Percentiles rank a stretch among this genome's conserved stretches.
Evolutionary conservation across 37 sponge, comb jelly and placozoan species (phyloP).

Genomic region (Cliona cf. orientalis): DNA sequence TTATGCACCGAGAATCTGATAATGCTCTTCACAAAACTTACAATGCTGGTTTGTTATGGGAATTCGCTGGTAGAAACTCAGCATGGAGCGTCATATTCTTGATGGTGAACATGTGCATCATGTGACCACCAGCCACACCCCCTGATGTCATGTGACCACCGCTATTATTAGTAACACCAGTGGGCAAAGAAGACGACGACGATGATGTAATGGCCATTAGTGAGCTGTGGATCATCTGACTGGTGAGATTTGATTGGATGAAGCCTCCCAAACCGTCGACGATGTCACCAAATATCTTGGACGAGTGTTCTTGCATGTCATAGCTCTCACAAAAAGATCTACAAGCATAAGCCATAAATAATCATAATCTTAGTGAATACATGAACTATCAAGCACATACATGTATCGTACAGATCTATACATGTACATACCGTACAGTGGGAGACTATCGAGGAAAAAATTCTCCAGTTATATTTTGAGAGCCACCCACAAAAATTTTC

Average conservation of each 20-base stretch:
- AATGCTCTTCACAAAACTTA: constrained; percentile 27
- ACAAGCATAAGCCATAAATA: not conserved
- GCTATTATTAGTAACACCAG: not conserved
- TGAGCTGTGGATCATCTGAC: constrained; percentile 23
- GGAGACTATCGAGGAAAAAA: too few relatives aligned
- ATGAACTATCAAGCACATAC: too few relatives aligned
- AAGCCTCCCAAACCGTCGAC: constrained; percentile 83
- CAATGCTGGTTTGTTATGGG: constrained; percentile 50
- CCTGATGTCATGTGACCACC: constrained; percentile 2
- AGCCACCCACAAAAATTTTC: too few relatives aligned
- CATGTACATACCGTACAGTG: too few relatives aligned
- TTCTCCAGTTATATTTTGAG: too few relatives aligned
- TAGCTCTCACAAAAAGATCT: constrained; percentile 88
- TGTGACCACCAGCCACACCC: not conserved
- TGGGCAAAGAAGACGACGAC: constrained; percentile 3
- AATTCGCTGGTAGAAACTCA: constrained; percentile 41
- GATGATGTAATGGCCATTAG: constrained; percentile 9
- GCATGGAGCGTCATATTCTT: constrained; percentile 17
- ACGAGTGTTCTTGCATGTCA: constrained; percentile 95
- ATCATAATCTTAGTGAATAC: not conserved
- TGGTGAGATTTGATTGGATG: constrained; percentile 80
- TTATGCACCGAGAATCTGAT: too few relatives aligned
- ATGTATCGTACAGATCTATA: too few relatives aligned
- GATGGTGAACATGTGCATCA: constrained; percentile 36
- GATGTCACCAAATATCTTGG: constrained; percentile 88